A percentile compares a stretch with the other conserved stretches of the same genome.
Evolutionary conservation across 2,113 vertebrate species (phyloP).

Genomic region (Daphoenositta chrysoptera): DNA sequence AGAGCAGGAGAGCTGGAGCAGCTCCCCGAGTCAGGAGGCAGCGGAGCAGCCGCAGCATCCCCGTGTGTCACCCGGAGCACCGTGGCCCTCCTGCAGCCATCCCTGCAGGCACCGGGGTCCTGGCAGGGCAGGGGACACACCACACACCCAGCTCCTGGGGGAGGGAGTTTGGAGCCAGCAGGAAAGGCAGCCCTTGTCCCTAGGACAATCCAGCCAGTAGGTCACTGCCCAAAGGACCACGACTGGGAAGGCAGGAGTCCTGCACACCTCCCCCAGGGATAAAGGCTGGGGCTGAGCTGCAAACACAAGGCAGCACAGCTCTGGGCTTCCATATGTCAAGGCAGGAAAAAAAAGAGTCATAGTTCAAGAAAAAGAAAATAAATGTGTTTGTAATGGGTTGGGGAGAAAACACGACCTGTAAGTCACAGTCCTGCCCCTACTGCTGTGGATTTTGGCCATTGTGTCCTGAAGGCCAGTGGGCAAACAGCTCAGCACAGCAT

Average conservation of each 20-base stretch:
- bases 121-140: background rate
- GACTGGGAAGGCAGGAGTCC: background rate
- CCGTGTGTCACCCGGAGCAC: background rate
- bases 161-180: background rate
- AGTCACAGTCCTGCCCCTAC: background rate
- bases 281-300: background rate
- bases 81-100: background rate
- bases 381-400: accelerated
- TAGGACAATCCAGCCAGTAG: accelerated
- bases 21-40: background rate
- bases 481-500: background rate
- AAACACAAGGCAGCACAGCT: background rate
- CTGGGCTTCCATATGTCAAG: background rate
- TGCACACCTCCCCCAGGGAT: accelerated
- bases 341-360: background rate
- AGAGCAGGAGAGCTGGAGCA: background rate
- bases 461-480: background rate
- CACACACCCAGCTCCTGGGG: background rate
- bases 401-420: background rate
- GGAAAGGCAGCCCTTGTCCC: background rate
- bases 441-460: background rate
- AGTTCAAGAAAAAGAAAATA: background rate
- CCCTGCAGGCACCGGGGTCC: background rate
- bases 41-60: background rate
- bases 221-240: accelerated